Evolutionary conservation across 2,113 vertebrate species (phyloP).

Genomic region (Ptychochromis oligacanthus): DNA sequence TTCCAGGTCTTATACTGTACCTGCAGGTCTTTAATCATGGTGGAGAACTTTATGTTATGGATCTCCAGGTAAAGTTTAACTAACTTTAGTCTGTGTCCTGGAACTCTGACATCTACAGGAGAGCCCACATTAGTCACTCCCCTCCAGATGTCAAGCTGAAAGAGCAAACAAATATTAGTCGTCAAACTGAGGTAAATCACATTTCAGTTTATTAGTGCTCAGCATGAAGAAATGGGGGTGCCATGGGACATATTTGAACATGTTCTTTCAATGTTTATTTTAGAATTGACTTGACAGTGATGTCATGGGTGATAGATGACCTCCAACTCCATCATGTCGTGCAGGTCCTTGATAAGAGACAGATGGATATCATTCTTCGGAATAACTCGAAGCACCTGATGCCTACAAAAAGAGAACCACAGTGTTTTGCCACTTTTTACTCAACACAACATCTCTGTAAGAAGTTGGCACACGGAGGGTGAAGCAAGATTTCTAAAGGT

Average conservation of each 20-base stretch:
- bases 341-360: neutral
- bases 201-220: neutral
- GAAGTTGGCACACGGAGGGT: neutral
- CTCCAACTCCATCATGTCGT: neutral
- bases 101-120: slow-evolving; percentile 9
- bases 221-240: neutral
- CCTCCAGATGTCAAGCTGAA: slow-evolving; percentile 6
- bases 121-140: neutral
- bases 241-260: neutral
- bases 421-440: neutral
- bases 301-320: neutral
- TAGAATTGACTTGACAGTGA: neutral
- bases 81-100: neutral
- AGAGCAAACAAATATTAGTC: neutral
- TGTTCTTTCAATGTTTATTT: neutral
- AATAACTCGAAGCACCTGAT: neutral
- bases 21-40: slow-evolving; percentile 6
- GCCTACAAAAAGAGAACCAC: neutral
- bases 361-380: neutral
- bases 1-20: neutral
- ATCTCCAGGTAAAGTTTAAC: neutral
- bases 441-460: neutral
- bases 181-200: neutral
- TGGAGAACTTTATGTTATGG: neutral
- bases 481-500: neutral